Evolutionary conservation across 2,113 vertebrate genomes (phyloP).

Genomic region (Misgurnus anguillicaudatus): DNA sequence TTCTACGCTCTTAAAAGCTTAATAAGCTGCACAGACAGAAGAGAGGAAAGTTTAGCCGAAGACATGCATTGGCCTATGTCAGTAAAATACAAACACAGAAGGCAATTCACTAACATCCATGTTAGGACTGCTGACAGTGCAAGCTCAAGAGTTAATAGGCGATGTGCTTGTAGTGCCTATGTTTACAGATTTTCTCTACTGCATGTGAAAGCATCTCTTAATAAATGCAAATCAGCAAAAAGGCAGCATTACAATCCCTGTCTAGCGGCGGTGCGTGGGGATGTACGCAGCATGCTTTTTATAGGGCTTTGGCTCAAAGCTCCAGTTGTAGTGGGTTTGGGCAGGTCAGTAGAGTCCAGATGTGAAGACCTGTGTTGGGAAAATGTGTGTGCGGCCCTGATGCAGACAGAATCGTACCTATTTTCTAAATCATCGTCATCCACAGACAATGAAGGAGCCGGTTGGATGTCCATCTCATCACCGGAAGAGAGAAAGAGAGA

Average conservation of each 20-base stretch:
- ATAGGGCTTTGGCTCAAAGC: slow-evolving; percentile 8
- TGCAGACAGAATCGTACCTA: slow-evolving; percentile 90
- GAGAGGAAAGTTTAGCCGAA: slow-evolving; percentile 14
- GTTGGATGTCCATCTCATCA: slow-evolving; percentile 50
- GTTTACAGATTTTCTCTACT: slow-evolving; percentile 22
- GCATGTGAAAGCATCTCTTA: slow-evolving; percentile 8
- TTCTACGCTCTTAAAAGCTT: slow-evolving; percentile 32
- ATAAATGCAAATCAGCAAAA: neutral
- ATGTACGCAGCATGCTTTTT: slow-evolving; percentile 29
- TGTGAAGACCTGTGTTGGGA: slow-evolving; percentile 74
- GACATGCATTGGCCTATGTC: slow-evolving; percentile 26
- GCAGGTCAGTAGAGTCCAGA: slow-evolving; percentile 26
- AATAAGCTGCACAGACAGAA: slow-evolving; percentile 16
- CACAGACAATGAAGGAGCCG: slow-evolving; percentile 26
- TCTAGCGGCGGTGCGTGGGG: slow-evolving; percentile 7
- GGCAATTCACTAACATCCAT: slow-evolving; percentile 6
- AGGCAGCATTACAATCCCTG: neutral
- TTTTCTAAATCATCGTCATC: slow-evolving; percentile 97
- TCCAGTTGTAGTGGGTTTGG: slow-evolving; percentile 18
- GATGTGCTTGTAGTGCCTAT: neutral
- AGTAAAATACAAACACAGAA: slow-evolving; percentile 1
- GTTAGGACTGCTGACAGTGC: neutral
- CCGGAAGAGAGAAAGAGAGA: slow-evolving; percentile 26
- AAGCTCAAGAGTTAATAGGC: neutral
- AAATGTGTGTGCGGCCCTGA: slow-evolving; percentile 76